Evolutionary conservation across 2,888 invertebrate genomes (phyloP), one percentile per base, ranked within the genome.

Genomic region (Rhingia rostrata): DNA sequence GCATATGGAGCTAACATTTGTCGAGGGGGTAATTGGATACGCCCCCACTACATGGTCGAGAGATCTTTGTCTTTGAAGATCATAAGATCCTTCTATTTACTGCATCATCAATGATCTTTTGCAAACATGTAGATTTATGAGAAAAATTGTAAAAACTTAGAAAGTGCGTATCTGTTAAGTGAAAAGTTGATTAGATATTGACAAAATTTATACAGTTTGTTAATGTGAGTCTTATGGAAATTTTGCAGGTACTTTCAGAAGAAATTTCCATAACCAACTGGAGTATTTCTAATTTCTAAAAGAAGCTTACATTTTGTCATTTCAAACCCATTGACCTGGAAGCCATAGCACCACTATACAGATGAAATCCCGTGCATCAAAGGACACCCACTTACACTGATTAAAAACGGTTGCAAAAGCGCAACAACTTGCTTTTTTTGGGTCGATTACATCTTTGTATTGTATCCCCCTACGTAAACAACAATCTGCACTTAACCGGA

Each of bases 401-500:
- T 79, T 79, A 73, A 79, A 79, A 72, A 60, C 30, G 60, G 43
- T 79, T 73, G 66, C 60, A 47, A 69, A 56, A 58, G 66, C 45
- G 66, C 72, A 79, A 73, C 72, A 79, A 60, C 64, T 43, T 12
- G 12, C 12, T 45, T 53, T 35, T 35, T 45, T 53, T 35, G 22
- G 47, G 30, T 39, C 66, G 30, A n/a, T 12, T 33, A 49, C 39
- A 37, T 12, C 47, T 43, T 54, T n/a, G 12, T 41, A 32, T 43
- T 61, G 30, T 70, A 35, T 64, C 30, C 35, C 22, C 43, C 22
- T 63, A 54, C 7, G 37, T 56, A 79, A 53, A 72, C 72, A 79
- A 53, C 60, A 73, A 67, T 73, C 47, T 80, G 61, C 61, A 80
- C 73, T 73, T 74, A 63, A 73, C 79, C 80, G 80, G 80, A 80